Evolutionary conservation across 1,140 invertebrate genomes (phyloP).

Genomic region (Druon quercuslanigerum): DNA sequence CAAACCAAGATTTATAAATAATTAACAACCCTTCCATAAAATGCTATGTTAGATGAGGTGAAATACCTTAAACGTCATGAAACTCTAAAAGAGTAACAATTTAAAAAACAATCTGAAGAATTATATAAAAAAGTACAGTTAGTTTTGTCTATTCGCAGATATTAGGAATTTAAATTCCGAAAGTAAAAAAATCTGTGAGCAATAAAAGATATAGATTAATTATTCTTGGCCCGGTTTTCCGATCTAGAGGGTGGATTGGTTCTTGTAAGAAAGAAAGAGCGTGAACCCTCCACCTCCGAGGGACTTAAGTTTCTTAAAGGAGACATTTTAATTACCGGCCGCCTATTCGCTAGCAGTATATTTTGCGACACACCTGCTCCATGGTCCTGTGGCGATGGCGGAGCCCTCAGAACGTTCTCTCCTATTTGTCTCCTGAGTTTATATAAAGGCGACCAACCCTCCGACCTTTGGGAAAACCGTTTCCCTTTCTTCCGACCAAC

Average conservation of each 20-base stretch:
- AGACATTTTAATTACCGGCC: conserved; percentile 69
- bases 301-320: conserved; percentile 55
- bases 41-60: not conserved
- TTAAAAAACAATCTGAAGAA: too few species aligned
- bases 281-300: conserved; percentile 23
- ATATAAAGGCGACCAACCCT: conserved; percentile 55
- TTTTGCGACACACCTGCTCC: conserved; percentile 63
- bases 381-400: conserved; percentile 55
- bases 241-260: not conserved
- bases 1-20: too few species aligned
- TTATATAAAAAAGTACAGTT: too few species aligned
- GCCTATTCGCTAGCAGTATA: conserved; percentile 57
- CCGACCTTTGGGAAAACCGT: conserved; percentile 37
- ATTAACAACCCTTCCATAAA: not conserved
- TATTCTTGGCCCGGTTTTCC: conserved; percentile 40
- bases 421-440: conserved; percentile 67
- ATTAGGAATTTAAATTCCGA: not conserved
- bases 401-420: conserved; percentile 44
- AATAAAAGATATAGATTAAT: conserved; percentile 35
- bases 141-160: too few species aligned
- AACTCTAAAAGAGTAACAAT: too few species aligned
- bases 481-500: conserved; percentile 11
- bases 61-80: not conserved
- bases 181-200: not conserved
- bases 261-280: not conserved